These are phyloP conservation scores for Passer domesticus DNA, from an alignment of 2,113 vertebrate species.

Conservation along the genomic window DNA sequence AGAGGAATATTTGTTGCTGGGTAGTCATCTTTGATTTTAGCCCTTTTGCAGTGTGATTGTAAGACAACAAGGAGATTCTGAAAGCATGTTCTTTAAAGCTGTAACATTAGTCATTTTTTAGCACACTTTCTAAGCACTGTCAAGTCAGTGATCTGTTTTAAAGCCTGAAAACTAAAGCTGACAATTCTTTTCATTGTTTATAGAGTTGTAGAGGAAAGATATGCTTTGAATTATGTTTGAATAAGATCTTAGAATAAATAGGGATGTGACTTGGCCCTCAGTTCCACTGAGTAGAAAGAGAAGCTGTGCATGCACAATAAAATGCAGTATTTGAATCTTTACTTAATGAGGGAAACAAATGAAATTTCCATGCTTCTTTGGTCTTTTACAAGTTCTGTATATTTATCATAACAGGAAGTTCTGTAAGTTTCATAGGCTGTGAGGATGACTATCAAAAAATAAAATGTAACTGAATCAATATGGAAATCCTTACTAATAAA, in stretches of 20 bases:
- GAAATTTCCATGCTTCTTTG: background rate
- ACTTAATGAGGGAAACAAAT: background rate
- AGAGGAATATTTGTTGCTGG: background rate
- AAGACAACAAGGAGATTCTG: conserved; percentile 8
- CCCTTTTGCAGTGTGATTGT: conserved; percentile 22
- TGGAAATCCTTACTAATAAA: background rate
- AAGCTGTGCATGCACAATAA: background rate
- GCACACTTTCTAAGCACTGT: background rate
- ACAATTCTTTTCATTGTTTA: conserved; percentile 7
- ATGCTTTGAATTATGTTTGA: conserved; percentile 12
- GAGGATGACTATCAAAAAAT: background rate
- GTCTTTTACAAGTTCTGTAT: background rate
- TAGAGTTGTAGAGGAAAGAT: background rate
- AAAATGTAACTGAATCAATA: background rate
- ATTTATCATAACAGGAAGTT: background rate
- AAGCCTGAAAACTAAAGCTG: conserved; percentile 5
- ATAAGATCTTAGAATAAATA: background rate
- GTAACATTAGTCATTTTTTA: conserved; percentile 21
- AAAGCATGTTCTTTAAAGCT: conserved; percentile 29
- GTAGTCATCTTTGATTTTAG: conserved; percentile 5
- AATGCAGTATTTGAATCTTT: background rate
- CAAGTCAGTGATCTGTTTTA: background rate
- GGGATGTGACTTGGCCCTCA: background rate
- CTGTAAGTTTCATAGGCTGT: background rate
- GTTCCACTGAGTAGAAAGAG: background rate